Base-by-base conservation (phyloP, 2,113 vertebrate genomes). In the Nannobrachium achirus region DNA sequence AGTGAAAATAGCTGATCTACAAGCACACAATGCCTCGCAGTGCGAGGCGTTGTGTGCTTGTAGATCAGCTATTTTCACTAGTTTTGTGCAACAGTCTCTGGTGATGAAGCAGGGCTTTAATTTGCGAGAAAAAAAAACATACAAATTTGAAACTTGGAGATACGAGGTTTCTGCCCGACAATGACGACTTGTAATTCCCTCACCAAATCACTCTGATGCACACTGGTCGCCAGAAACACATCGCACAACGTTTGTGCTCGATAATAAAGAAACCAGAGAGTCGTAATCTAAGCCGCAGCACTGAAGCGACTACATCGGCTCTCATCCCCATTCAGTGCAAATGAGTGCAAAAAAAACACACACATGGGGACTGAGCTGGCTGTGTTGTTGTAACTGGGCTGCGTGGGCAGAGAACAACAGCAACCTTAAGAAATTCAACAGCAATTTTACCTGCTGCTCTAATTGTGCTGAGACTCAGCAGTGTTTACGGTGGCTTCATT, bases 401-500 rank as follows among this genome's bases (percentile, higher is more conserved):
- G 8, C 50, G 18, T 75, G 33, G 25, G 13, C 42, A 62, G 25
- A 76, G 45, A 64, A 44, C 15, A 64, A 44, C 15, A 53, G 1
- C 3, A 33, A 25, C 44, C 60, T 39, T 13, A 69, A 69, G 20
- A 62, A 42, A 63, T 41, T 49, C 10, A 61, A 49, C 61, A 15
- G 33, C 41, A 13, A 10, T 65, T 39, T 53, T 56, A 71, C 40
- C 70, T 55, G 16, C 50, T 56, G 56, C 55, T 76, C 39, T 71
- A 20, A 80, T 66, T 57, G 63, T 71, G 57, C 58, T 56, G 63
- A 3, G 20, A 62, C 49, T 75, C 63, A 56, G 66, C 64, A 55
- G 39, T 60, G 73, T 84, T 78, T 85, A 66, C 56, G 60, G 38
- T 50, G 52, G 71, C 73, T 71, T 76, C 15, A 0, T 75, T 77